Conservation (phyloP, 2,113 vertebrate genomes). For the Hassar affinis region DNA sequence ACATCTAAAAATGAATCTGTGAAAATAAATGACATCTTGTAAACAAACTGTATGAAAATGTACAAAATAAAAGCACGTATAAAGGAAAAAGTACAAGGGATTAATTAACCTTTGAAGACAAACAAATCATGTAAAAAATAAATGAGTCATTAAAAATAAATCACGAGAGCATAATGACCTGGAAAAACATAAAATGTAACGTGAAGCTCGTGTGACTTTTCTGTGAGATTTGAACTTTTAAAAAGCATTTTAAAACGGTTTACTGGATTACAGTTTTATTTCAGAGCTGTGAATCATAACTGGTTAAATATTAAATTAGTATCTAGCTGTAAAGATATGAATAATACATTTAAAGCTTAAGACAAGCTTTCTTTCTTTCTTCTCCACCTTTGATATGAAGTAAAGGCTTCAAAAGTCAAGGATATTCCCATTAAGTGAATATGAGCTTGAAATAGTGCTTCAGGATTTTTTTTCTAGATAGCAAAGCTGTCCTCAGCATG, state of each 20-base stretch:
- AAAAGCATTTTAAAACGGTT: too few relatives aligned
- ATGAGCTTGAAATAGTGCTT: conserved; percentile 28
- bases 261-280: background rate
- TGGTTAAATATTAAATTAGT: conserved; percentile 6
- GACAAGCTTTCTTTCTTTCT: background rate
- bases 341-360: conserved; percentile 24
- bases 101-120: background rate
- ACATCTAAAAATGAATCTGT: background rate
- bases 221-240: background rate
- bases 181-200: background rate
- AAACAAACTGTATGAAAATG: background rate
- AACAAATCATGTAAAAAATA: background rate
- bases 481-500: conserved; percentile 24
- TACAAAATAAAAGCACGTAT: background rate
- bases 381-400: conserved; percentile 1
- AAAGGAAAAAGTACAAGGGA: background rate
- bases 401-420: conserved; percentile 3
- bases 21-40: background rate
- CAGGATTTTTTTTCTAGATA: background rate
- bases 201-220: background rate
- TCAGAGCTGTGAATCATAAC: conserved; percentile 22
- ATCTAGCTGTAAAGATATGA: background rate
- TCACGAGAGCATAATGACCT: background rate
- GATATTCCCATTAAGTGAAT: conserved; percentile 4
- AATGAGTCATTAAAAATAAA: background rate